Conservation (phyloP, 2,113 vertebrate genomes). For the Cyphomyrus discorhynchus region DNA sequence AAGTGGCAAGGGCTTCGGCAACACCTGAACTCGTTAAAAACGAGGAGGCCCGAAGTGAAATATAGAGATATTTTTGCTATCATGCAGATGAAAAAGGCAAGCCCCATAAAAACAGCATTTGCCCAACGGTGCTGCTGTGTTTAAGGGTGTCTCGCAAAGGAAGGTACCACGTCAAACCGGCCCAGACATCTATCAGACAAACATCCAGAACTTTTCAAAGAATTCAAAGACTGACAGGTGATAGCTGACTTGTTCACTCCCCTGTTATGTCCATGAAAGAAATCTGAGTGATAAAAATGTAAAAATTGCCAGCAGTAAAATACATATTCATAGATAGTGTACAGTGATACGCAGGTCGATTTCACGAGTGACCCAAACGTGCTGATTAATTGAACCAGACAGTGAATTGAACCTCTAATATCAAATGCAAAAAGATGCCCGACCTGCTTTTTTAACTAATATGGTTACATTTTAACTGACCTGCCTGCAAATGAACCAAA, state of each 20-base stretch:
- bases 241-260: background rate
- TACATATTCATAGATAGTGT: background rate
- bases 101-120: background rate
- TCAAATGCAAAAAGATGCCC: background rate
- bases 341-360: background rate
- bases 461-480: background rate
- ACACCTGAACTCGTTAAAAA: background rate
- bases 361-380: background rate
- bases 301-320: background rate
- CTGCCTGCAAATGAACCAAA: background rate
- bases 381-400: background rate
- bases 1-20: background rate
- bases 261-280: background rate
- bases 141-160: background rate
- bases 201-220: background rate
- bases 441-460: background rate
- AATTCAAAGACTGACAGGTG: background rate
- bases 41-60: background rate
- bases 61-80: background rate
- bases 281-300: background rate
- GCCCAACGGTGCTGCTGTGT: background rate
- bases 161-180: background rate
- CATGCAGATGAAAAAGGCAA: background rate
- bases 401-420: background rate
- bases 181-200: background rate